These are phyloP conservation scores for Arnoldichthys spilopterus DNA, from an alignment of 2,797 vertebrate species.

Conservation along the genomic window DNA sequence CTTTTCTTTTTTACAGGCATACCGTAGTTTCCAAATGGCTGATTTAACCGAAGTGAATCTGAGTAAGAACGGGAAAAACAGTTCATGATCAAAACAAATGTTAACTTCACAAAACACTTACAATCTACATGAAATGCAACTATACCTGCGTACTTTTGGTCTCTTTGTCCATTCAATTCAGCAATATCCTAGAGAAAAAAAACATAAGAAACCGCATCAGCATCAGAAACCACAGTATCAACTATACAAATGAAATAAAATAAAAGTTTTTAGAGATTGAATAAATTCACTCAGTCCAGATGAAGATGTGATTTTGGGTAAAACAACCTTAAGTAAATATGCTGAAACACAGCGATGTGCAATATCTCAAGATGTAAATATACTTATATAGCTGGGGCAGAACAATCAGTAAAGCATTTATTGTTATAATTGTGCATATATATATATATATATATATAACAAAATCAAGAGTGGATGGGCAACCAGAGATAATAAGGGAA, in stretches of 20 bases:
- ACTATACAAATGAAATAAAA: neutral
- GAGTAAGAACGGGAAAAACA: neutral
- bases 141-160: conserved; percentile 69
- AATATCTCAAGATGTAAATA: too few relatives aligned
- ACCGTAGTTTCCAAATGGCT: conserved; percentile 62
- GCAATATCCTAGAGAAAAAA: conserved; percentile 62
- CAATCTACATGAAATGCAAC: neutral
- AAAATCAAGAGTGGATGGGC: too few relatives aligned
- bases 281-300: too few relatives aligned
- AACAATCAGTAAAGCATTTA: too few relatives aligned
- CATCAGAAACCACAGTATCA: neutral
- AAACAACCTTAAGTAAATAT: too few relatives aligned
- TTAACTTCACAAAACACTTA: neutral
- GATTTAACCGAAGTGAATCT: conserved; percentile 44
- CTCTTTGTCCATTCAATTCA: conserved; percentile 75
- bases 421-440: too few relatives aligned
- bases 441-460: too few relatives aligned
- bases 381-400: too few relatives aligned
- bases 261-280: too few relatives aligned
- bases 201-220: neutral
- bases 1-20: conserved; percentile 97
- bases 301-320: too few relatives aligned
- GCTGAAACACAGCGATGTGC: too few relatives aligned
- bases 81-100: neutral
- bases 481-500: too few relatives aligned